Base-by-base conservation (phyloP, 2,888 invertebrate genomes). In the Altica lythri region DNA sequence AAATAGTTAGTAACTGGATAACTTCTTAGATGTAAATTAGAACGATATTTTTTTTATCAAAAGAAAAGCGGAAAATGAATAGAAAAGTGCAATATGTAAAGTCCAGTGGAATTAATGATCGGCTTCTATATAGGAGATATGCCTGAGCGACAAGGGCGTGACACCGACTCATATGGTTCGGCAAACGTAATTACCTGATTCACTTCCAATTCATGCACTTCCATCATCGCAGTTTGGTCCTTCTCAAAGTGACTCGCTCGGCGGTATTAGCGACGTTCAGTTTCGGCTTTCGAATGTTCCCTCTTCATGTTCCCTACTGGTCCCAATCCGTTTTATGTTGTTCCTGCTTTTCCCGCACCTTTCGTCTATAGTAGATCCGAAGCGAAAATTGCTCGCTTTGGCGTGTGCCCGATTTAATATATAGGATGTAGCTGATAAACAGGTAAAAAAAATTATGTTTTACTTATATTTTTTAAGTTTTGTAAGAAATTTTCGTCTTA, bases 61-160 rank as follows among this genome's bases (percentile, higher is more conserved):
- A n/a, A n/a, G n/a, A n/a, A n/a, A n/a, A n/a, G n/a, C n/a, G 12
- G 4, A 12, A 42, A 42, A 3, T 14, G 14, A 27, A 14, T 27
- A 16, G 29, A 16, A 16, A 43, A n/a, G n/a, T n/a, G n/a, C n/a
- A n/a, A 40, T 49, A 22, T 49, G 3, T 8, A 18, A 43, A 14
- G 30, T 2, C 38, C 25, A 27, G 63, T 34, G 59, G 52, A 63
- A 56, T 65, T 65, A 48, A 54, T 55, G 32, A 16, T 4, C 42
- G 53, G 29, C 61, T 59, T 25, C 29, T 29, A 42, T 6, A 49
- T 53, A 61, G 75, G 75, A 75, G 73, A 73, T 75, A 74, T 72
- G 75, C 71, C 72, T 74, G 68, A 75, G 68, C 70, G 73, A 72
- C 72, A 69, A 74, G 74, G 75, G 75, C 74, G 75, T 74, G 75